Evolutionary conservation across 2,113 vertebrate species (phyloP), one percentile per base, ranked within the genome.

Genomic region (Pachyramphus minor): DNA sequence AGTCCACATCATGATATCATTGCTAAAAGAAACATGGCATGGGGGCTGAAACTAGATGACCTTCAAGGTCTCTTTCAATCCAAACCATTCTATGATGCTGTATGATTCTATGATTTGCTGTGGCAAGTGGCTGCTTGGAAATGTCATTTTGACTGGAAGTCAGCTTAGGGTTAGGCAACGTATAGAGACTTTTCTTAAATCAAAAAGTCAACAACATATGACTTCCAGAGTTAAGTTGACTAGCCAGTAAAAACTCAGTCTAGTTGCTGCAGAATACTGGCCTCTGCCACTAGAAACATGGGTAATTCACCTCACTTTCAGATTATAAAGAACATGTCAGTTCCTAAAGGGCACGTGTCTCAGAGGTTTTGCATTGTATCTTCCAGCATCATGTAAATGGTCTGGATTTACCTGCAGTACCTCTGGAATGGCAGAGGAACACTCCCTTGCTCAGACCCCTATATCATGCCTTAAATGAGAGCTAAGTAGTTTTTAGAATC

Each of bases 11-110:
- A 11, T 30, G 15, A 12, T 37, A 71, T 33, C 14, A 41, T 8
- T 72, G 13, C 9, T 52, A 28, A 76, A 91, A 62, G 9, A 66
- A 64, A 39, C 8, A 35, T 1, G 0, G 15, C 0, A 0, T 13
- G 9, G 20, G 45, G 39, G 4, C 16, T 75, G 53, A 47, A 82
- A 47, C 16, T 8, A 12, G 28, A 14, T 52, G 33, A 59, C 33
- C 11, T n/a, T 39, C 28, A 60, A n/a, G 24, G 9, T 31, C 16
- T 24, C 20, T 45, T 59, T 53, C n/a, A 45, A 30, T 5, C 19
- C 24, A n/a, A 75, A 35, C 7, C 19, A 52, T 50, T 37, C 27
- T 25, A 11, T 44, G 39, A 37, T 20, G 50, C 33, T 24, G 1
- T 17, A 10, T 41, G 16, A 4, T 39, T 82, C 20, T n/a, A 1